Conservation (phyloP, 2,797 vertebrate genomes). For the Phataginus tetradactyla region DNA sequence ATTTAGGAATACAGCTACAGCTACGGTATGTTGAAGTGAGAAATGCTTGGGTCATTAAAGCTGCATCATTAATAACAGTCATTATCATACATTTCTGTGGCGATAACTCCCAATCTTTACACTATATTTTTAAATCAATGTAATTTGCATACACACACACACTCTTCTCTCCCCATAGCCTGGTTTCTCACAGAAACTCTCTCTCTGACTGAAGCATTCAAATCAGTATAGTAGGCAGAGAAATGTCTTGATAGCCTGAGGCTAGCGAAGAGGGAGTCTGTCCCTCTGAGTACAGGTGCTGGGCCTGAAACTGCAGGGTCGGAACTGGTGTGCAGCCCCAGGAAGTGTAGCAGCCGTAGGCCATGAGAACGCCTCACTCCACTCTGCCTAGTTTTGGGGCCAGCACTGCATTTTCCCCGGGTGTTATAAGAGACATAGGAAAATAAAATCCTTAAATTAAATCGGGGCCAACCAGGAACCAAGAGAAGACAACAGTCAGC, state of each 20-base stretch:
- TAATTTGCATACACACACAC: background rate
- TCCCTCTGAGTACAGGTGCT: background rate
- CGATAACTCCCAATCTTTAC: background rate
- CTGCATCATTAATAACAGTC: background rate
- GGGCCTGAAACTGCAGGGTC: fast-evolving
- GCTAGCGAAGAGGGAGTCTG: background rate
- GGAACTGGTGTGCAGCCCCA: background rate
- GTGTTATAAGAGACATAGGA: background rate
- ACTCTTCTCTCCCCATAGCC: background rate
- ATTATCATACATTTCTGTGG: background rate
- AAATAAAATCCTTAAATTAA: background rate
- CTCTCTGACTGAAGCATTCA: background rate
- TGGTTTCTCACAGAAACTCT: background rate
- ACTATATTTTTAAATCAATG: background rate
- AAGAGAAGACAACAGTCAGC: background rate
- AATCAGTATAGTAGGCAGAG: background rate
- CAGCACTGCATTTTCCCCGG: background rate
- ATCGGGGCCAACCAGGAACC: background rate
- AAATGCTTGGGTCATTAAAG: background rate
- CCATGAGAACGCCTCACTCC: background rate
- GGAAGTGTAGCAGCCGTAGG: fast-evolving
- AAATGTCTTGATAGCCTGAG: background rate
- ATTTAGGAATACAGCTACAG: background rate
- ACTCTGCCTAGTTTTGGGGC: background rate
- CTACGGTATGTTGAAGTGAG: background rate